Conservation (phyloP, 1,140 invertebrate species). For the Zaprionus nigranus region DNA sequence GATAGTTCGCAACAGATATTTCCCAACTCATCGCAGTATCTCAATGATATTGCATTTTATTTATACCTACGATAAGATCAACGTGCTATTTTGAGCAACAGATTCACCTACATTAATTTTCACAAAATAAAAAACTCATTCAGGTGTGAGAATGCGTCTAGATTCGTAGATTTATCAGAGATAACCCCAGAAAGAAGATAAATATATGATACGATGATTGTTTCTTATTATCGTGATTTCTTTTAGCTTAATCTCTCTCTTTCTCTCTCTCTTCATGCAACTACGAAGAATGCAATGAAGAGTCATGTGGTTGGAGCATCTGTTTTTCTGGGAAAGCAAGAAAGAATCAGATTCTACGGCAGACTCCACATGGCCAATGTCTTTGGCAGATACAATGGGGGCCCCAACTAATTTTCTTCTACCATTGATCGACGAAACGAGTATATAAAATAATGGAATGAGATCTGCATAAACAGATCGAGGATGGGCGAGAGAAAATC, state of each 20-base stretch:
- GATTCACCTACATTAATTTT: slow-evolving; percentile 7
- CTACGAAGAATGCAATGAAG: not conserved
- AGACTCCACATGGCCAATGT: slow-evolving; percentile 58
- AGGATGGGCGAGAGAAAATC: not conserved
- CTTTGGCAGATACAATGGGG: slow-evolving; percentile 37
- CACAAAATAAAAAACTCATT: not conserved
- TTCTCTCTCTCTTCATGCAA: not conserved
- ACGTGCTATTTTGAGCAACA: not conserved
- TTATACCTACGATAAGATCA: not conserved
- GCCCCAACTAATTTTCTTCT: slow-evolving; percentile 24
- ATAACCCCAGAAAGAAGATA: no score
- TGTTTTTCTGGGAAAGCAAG: not conserved
- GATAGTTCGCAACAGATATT: not conserved
- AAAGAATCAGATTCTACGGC: not conserved
- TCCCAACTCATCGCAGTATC: not conserved
- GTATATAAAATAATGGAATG: slow-evolving; percentile 61
- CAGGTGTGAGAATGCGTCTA: not conserved
- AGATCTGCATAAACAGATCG: slow-evolving; percentile 26
- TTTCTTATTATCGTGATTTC: not conserved
- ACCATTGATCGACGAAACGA: slow-evolving; percentile 43
- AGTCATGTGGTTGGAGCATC: slow-evolving; percentile 5
- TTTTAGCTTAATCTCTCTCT: not conserved
- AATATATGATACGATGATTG: no score
- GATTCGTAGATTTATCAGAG: not conserved
- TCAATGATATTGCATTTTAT: not conserved